Conservation (phyloP, 2,888 invertebrate genomes). For the Ctenicera cuprea region DNA sequence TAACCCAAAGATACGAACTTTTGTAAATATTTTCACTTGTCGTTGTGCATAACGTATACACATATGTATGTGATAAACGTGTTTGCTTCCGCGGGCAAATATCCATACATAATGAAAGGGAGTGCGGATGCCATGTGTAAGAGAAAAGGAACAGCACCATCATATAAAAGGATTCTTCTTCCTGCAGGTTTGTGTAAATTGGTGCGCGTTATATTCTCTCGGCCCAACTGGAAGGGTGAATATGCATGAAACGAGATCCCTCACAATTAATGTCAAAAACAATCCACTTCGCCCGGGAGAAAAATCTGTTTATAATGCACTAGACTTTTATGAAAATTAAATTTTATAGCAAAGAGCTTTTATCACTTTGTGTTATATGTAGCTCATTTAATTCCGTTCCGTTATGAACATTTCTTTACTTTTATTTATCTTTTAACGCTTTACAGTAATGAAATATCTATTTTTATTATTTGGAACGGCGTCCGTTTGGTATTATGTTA, state of each 20-base stretch:
- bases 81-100: conserved; percentile 20
- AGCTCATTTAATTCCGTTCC: conserved; percentile 15
- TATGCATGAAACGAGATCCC: conserved; percentile 44
- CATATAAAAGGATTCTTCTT: conserved; percentile 16
- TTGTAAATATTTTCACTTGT: conserved; percentile 21
- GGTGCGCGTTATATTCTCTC: conserved; percentile 30
- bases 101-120: conserved; percentile 18
- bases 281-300: conserved; percentile 26
- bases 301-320: conserved; percentile 40
- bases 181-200: conserved; percentile 42
- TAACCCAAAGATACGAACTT: background rate
- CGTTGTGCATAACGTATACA: background rate
- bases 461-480: background rate
- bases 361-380: conserved; percentile 26
- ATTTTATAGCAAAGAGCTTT: conserved; percentile 19
- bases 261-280: conserved; percentile 47
- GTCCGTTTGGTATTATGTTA: background rate
- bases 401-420: background rate
- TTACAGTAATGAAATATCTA: no score
- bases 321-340: conserved; percentile 40
- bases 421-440: conserved; percentile 1
- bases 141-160: background rate
- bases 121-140: background rate
- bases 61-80: background rate
- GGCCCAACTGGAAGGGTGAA: conserved; percentile 33